Conservation (phyloP, 2,888 invertebrate species). For the Digitonthophagus gazella region DNA sequence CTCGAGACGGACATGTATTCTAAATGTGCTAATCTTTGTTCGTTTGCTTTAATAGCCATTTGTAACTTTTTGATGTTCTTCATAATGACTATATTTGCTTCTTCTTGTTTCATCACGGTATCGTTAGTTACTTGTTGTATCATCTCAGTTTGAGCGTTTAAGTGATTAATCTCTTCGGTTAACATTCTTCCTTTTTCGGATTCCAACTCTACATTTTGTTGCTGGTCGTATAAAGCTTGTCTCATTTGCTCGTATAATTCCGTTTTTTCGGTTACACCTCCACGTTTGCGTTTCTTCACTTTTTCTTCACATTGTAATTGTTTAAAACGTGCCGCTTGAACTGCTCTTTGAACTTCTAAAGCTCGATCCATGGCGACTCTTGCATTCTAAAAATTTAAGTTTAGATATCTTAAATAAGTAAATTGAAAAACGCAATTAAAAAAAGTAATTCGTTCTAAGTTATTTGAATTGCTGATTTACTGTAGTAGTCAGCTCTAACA, state of each 20-base stretch:
- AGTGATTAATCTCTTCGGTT: slow-evolving; percentile 45
- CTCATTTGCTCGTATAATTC: slow-evolving; percentile 46
- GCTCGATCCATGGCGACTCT: slow-evolving; percentile 38
- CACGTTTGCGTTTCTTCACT: slow-evolving; percentile 37
- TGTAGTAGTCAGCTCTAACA: too few relatives aligned
- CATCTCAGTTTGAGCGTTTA: slow-evolving; percentile 44
- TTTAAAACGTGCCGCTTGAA: slow-evolving; percentile 40
- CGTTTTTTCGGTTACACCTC: slow-evolving; percentile 40
- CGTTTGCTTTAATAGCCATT: slow-evolving; percentile 41
- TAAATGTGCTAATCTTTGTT: slow-evolving; percentile 40
- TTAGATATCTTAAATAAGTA: background rate
- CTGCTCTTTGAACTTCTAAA: slow-evolving; percentile 36
- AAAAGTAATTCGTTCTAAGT: background rate
- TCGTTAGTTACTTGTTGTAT: slow-evolving; percentile 45
- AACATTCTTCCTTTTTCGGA: slow-evolving; percentile 45
- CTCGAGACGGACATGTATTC: slow-evolving; percentile 24
- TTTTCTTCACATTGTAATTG: slow-evolving; percentile 33
- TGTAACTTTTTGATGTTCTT: slow-evolving; percentile 45
- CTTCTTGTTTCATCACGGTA: slow-evolving; percentile 44
- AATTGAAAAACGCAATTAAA: slow-evolving; percentile 11
- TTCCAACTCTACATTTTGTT: slow-evolving; percentile 47
- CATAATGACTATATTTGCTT: slow-evolving; percentile 45
- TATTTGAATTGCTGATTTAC: background rate
- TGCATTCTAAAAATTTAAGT: slow-evolving; percentile 36
- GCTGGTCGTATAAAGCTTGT: slow-evolving; percentile 44